Conservation (phyloP, 1,140 invertebrate genomes). For the Apis laboriosa region DNA sequence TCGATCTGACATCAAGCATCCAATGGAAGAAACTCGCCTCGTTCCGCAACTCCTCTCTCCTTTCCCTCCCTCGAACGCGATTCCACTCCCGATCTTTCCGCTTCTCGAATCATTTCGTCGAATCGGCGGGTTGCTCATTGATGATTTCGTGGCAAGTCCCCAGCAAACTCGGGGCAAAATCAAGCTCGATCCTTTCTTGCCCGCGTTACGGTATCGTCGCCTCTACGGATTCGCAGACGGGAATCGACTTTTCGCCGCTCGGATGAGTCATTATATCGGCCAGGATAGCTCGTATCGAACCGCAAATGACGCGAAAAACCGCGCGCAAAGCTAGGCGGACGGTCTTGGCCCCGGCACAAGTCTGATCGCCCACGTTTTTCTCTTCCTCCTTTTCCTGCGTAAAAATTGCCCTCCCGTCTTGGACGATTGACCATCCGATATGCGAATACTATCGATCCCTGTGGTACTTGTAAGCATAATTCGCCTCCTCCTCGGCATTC, state of each 20-base stretch:
- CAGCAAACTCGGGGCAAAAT: conserved; percentile 54
- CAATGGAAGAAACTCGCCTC: too few relatives aligned
- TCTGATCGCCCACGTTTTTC: conserved; percentile 22
- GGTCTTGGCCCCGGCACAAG: conserved; percentile 10
- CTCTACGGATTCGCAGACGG: conserved; percentile 36
- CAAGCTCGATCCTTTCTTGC: conserved; percentile 52
- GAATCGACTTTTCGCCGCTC: conserved; percentile 33
- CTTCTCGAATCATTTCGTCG: too few relatives aligned
- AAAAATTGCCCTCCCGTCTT: conserved; percentile 39
- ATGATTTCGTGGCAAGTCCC: conserved; percentile 55
- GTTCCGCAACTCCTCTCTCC: conserved; percentile 10
- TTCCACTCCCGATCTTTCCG: too few relatives aligned
- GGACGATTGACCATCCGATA: conserved; percentile 38
- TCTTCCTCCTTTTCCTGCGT: background rate
- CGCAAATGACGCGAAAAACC: conserved; percentile 48
- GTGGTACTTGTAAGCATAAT: background rate
- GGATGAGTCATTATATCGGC: conserved; percentile 40
- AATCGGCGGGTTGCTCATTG: conserved; percentile 42
- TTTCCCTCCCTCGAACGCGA: too few relatives aligned
- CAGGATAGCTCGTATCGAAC: conserved; percentile 34
- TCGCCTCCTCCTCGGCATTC: background rate
- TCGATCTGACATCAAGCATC: background rate
- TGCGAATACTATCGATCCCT: conserved; percentile 17
- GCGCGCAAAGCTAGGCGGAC: conserved; percentile 25
- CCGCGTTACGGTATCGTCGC: conserved; percentile 56